Conservation (phyloP, 1,140 invertebrate species). For the Drosophila prosaltans region DNA sequence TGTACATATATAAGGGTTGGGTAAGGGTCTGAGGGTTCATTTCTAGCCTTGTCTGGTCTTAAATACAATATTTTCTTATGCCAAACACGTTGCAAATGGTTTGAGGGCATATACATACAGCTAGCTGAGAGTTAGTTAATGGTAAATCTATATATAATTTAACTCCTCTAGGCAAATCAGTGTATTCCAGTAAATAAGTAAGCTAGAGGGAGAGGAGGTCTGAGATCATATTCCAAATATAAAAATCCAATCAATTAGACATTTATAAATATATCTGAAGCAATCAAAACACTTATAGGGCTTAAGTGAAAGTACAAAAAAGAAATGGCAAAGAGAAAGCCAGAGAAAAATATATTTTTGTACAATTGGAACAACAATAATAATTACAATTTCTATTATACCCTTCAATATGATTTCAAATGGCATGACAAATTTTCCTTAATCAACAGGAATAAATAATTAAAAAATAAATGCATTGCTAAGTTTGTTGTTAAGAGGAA, state of each 20-base stretch:
- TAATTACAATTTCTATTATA: not conserved
- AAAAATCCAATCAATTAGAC: conserved; percentile 13
- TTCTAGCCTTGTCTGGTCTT: conserved; percentile 7
- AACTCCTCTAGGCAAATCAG: conserved; percentile 5
- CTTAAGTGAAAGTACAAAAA: conserved; percentile 4
- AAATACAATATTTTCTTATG: conserved; percentile 63
- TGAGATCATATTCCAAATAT: not conserved
- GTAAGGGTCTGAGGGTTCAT: not conserved
- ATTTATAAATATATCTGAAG: conserved; percentile 16
- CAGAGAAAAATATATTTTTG: not conserved
- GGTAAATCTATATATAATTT: conserved; percentile 55
- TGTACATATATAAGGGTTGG: conserved; percentile 18
- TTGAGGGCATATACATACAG: conserved; percentile 20
- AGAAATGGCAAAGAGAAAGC: not conserved
- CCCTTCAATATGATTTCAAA: not conserved
- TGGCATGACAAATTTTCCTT: too few relatives aligned
- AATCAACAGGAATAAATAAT: too few relatives aligned
- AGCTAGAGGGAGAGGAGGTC: not conserved
- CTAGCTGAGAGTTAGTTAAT: conserved; percentile 10
- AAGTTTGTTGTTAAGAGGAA: too few relatives aligned
- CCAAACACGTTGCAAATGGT: conserved; percentile 63
- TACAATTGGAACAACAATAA: not conserved
- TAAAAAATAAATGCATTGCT: too few relatives aligned
- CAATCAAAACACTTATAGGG: conserved; percentile 17
- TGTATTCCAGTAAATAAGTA: not conserved